phyloP scores from a whole-genome alignment of 2,797 vertebrate species.

The Macrochelys suwanniensis region DNA sequence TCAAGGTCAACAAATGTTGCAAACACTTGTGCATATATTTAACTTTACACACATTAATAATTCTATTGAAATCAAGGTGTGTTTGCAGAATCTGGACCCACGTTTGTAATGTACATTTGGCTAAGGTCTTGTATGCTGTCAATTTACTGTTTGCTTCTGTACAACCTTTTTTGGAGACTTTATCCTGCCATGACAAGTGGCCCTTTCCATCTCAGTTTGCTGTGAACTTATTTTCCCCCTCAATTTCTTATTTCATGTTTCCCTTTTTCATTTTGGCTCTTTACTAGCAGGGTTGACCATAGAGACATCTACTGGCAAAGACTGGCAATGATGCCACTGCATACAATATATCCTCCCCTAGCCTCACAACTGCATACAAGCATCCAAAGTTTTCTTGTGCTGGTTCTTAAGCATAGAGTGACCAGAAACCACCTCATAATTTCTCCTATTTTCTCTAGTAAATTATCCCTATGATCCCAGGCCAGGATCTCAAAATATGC shows the following conservation, averaged over 20 bases:
- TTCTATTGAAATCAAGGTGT: background rate
- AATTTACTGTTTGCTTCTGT: background rate
- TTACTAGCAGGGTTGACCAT: constrained; percentile 47
- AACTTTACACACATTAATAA: background rate
- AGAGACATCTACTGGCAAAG: constrained; percentile 77
- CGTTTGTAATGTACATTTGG: background rate
- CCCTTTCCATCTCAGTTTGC: background rate
- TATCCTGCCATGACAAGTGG: background rate
- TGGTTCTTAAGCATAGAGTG: background rate
- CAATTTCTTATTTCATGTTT: background rate
- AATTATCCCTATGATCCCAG: background rate
- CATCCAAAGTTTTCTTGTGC: constrained; percentile 10
- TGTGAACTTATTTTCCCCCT: background rate
- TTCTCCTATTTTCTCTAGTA: background rate
- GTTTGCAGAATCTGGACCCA: background rate
- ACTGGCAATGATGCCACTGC: constrained; percentile 21
- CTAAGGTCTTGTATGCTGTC: background rate
- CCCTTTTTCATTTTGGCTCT: constrained; percentile 15
- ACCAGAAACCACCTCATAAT: constrained; percentile 9
- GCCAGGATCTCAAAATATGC: constrained; percentile 24
- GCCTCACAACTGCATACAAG: background rate
- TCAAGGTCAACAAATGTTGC: background rate
- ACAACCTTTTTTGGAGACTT: background rate
- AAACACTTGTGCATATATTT: background rate
- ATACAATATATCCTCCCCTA: background rate